Evolutionary conservation across 2,113 vertebrate species (phyloP).

Genomic region (Aepyceros melampus): DNA sequence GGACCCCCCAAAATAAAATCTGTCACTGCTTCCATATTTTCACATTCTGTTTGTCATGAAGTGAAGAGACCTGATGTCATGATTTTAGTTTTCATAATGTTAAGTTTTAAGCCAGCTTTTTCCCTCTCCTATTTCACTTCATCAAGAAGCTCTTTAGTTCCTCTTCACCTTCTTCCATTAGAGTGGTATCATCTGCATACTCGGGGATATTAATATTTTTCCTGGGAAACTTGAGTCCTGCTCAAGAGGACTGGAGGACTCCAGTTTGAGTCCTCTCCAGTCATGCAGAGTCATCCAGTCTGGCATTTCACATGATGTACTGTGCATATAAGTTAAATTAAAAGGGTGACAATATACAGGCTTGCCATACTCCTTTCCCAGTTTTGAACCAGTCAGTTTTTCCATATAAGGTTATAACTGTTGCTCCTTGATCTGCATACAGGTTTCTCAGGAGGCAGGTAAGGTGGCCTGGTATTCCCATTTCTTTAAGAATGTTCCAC

Average conservation of each 20-base stretch:
- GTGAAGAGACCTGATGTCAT: background rate
- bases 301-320: background rate
- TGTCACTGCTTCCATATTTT: background rate
- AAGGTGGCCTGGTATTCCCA: background rate
- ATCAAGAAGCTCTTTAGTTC: background rate
- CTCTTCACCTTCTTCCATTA: background rate
- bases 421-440: background rate
- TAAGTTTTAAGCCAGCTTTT: background rate
- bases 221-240: background rate
- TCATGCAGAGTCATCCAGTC: background rate
- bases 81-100: background rate
- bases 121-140: background rate
- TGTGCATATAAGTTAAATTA: background rate
- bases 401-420: background rate
- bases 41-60: background rate
- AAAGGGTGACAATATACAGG: background rate
- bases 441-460: background rate
- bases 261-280: background rate
- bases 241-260: background rate
- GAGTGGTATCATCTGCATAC: background rate
- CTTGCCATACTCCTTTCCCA: background rate
- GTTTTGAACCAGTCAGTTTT: background rate
- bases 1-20: background rate
- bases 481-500: background rate
- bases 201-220: background rate